A percentile compares a stretch with the other conserved stretches of the same genome.
These are phyloP conservation scores for Pectinophora gossypiella DNA, from an alignment of 1,140 invertebrate species.

Conservation along the genomic window DNA sequence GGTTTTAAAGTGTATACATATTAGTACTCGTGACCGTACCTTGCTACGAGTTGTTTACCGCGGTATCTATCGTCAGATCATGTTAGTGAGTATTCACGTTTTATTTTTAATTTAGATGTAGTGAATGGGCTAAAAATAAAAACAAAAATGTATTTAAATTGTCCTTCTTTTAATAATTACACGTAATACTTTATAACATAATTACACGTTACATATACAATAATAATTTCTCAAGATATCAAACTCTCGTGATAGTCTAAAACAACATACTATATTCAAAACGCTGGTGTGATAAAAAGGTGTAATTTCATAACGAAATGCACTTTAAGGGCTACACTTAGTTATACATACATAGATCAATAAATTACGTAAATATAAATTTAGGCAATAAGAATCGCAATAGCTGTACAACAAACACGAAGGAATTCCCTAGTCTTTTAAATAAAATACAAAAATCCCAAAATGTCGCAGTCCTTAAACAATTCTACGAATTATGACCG, in stretches of 20 bases:
- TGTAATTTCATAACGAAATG: constrained; percentile 62
- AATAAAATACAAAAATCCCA: constrained; percentile 15
- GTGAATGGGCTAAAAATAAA: constrained; percentile 10
- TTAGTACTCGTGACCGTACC: no score
- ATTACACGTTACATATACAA: constrained; percentile 73
- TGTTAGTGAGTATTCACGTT: no score
- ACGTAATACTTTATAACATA: constrained; percentile 74
- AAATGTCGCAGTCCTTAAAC: constrained; percentile 8
- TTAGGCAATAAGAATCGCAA: constrained; percentile 57
- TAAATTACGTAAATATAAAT: constrained; percentile 72
- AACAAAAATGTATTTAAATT: constrained; percentile 48
- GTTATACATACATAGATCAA: constrained; percentile 51
- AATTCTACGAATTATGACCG: constrained; percentile 14
- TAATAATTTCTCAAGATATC: constrained; percentile 72
- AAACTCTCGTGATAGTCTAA: constrained; percentile 61
- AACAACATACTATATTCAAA: constrained; percentile 61
- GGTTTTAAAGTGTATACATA: no score
- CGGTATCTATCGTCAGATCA: no score
- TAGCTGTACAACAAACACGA: constrained; percentile 53
- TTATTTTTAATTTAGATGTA: no score
- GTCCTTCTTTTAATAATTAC: constrained; percentile 73
- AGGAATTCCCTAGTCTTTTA: constrained; percentile 25
- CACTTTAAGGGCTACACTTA: constrained; percentile 57
- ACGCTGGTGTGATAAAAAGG: constrained; percentile 54
- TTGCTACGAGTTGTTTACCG: no score